These are phyloP conservation scores for Hypotaenidia philippensis DNA, from an alignment of 2,797 vertebrate genomes.

Conservation along the genomic window DNA sequence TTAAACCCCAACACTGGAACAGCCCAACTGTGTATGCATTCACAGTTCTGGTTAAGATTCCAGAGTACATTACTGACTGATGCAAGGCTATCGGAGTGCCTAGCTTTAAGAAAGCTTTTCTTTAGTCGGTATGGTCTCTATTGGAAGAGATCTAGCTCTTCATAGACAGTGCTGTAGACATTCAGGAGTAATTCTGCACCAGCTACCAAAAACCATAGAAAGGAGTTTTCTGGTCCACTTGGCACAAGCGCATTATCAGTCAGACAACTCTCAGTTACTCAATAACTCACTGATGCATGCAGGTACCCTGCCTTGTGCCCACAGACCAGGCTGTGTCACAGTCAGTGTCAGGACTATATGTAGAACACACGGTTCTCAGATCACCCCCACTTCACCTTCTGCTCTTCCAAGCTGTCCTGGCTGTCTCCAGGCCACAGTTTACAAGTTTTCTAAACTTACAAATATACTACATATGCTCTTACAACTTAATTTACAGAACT, in stretches of 20 bases:
- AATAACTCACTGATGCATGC: rapidly evolving
- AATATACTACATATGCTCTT: rapidly evolving
- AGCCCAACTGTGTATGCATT: neutral
- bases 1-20: neutral
- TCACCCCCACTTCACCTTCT: neutral
- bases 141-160: neutral
- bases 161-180: neutral
- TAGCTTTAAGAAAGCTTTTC: neutral
- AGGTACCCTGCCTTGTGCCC: neutral
- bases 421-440: neutral
- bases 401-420: neutral
- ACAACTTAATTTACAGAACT: neutral
- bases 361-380: neutral
- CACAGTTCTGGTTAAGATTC: neutral
- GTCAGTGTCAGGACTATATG: neutral
- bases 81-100: neutral
- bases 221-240: neutral
- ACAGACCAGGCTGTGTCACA: neutral
- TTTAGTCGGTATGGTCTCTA: neutral
- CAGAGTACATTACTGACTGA: neutral
- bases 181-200: neutral
- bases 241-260: rapidly evolving
- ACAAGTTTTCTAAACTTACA: neutral
- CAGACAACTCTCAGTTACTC: neutral
- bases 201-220: neutral